These are phyloP conservation scores for Dolomedes plantarius DNA, from an alignment of 2,888 invertebrate genomes.

Conservation along the genomic window DNA sequence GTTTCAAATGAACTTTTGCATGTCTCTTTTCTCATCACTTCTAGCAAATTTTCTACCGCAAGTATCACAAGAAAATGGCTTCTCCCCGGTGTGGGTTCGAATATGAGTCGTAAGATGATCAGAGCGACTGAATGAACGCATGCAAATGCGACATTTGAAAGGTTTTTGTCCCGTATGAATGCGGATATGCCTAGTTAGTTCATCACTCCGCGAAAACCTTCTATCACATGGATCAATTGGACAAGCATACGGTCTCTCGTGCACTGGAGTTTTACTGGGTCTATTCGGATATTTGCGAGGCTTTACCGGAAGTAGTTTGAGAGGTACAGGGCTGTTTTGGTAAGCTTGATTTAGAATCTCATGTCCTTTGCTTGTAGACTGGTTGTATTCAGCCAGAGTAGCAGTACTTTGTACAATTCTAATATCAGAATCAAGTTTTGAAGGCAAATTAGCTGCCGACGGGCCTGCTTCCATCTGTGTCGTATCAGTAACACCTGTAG, in stretches of 20 bases:
- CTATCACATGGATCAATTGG: conserved; percentile 98
- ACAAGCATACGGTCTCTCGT: conserved; percentile 98
- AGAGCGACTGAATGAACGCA: conserved; percentile 97
- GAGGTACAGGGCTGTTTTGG: conserved; percentile 87
- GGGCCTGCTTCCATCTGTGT: conserved; percentile 30
- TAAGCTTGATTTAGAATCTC: conserved; percentile 89
- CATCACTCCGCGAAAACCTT: conserved; percentile 97
- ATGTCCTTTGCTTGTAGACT: conserved; percentile 81
- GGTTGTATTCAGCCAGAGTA: conserved; percentile 61
- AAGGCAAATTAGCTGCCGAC: conserved; percentile 5
- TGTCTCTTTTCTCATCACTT: conserved; percentile 99
- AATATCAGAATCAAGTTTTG: conserved; percentile 35
- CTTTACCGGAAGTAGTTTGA: conserved; percentile 93
- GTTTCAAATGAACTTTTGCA: conserved; percentile 98
- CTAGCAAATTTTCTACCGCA: conserved; percentile 99
- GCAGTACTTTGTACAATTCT: conserved; percentile 43
- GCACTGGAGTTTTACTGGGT: conserved; percentile 98
- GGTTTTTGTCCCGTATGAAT: conserved; percentile 99
- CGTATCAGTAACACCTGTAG: neutral
- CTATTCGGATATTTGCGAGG: conserved; percentile 97
- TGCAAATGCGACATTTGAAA: conserved; percentile 98
- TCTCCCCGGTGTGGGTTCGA: conserved; percentile 92
- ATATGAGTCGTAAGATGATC: conserved; percentile 99
- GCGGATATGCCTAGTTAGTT: conserved; percentile 97
- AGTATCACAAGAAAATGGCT: conserved; percentile 98